Conservation (phyloP, 2,888 invertebrate genomes). For the Campoplex capitator region DNA sequence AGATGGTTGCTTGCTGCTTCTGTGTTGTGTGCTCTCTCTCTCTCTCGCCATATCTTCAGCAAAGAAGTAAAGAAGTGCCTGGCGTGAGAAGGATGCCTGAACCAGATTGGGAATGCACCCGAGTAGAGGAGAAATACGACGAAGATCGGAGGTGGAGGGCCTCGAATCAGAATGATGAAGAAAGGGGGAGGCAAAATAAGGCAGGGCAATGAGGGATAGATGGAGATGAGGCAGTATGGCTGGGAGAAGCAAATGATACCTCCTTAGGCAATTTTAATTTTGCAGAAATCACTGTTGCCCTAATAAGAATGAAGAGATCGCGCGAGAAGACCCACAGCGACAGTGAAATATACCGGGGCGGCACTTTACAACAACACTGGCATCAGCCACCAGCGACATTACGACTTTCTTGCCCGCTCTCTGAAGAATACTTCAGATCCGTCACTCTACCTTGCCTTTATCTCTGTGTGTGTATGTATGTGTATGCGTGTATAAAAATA, state of each 20-base stretch:
- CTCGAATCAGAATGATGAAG: slow-evolving; percentile 56
- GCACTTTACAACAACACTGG: slow-evolving; percentile 62
- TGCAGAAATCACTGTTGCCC: slow-evolving; percentile 83
- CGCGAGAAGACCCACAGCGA: slow-evolving; percentile 61
- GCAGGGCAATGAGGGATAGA: slow-evolving; percentile 54
- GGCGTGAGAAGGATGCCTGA: slow-evolving; percentile 82
- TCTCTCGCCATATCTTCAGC: slow-evolving; percentile 22
- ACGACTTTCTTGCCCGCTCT: slow-evolving; percentile 63
- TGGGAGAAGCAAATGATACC: slow-evolving; percentile 82
- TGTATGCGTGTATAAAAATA: slow-evolving; percentile 33
- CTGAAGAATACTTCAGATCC: slow-evolving; percentile 43
- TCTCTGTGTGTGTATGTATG: slow-evolving; percentile 9
- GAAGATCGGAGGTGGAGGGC: slow-evolving; percentile 53
- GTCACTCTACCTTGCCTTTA: slow-evolving; percentile 29
- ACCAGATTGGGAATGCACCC: slow-evolving; percentile 78
- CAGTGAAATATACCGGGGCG: slow-evolving; percentile 73
- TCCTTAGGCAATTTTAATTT: slow-evolving; percentile 85
- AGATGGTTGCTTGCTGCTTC: slow-evolving; percentile 78
- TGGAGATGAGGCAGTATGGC: slow-evolving; percentile 57
- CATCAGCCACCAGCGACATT: slow-evolving; percentile 81
- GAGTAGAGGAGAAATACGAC: slow-evolving; percentile 72
- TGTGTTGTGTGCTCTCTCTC: slow-evolving; percentile 9
- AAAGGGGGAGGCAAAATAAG: slow-evolving; percentile 47
- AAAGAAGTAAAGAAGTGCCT: slow-evolving; percentile 79
- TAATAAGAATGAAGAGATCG: slow-evolving; percentile 83